Conservation (phyloP, 1,140 invertebrate genomes). For the Drosophila nigrodunni region DNA sequence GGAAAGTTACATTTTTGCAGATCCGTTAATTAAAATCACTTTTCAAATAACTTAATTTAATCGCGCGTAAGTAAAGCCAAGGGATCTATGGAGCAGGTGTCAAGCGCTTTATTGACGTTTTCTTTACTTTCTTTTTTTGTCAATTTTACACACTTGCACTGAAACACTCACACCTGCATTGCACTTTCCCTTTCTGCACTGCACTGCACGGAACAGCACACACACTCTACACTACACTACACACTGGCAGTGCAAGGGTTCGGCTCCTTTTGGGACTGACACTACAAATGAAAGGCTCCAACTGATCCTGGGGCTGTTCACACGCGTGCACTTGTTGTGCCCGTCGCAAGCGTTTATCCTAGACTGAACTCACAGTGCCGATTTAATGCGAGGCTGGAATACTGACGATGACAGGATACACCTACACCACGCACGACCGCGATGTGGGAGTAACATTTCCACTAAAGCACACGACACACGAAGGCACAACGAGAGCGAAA, state of each 20-base stretch:
- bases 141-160: constrained; percentile 12
- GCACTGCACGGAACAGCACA: constrained; percentile 17
- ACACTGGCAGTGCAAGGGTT: constrained; percentile 18
- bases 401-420: constrained; percentile 46
- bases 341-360: constrained; percentile 84
- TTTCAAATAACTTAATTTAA: constrained; percentile 10
- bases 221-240: constrained; percentile 44
- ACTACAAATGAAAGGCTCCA: constrained; percentile 33
- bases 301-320: constrained; percentile 49
- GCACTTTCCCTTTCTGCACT: constrained; percentile 41
- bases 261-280: constrained; percentile 18
- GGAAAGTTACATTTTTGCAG: constrained; percentile 64
- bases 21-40: constrained; percentile 15
- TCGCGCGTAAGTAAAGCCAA: constrained; percentile 48
- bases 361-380: constrained; percentile 75
- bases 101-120: constrained; percentile 26
- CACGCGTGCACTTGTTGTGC: constrained; percentile 84
- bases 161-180: constrained; percentile 21
- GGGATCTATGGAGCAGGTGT: constrained; percentile 41
- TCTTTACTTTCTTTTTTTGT: constrained; percentile 9
- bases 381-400: constrained; percentile 64
- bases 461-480: constrained; percentile 27
- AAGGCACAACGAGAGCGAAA: constrained; percentile 46
- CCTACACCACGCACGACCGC: constrained; percentile 53
- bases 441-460: constrained; percentile 62